These are phyloP conservation scores for Drosophila varians DNA, from an alignment of 1,140 invertebrate species.

Conservation along the genomic window DNA sequence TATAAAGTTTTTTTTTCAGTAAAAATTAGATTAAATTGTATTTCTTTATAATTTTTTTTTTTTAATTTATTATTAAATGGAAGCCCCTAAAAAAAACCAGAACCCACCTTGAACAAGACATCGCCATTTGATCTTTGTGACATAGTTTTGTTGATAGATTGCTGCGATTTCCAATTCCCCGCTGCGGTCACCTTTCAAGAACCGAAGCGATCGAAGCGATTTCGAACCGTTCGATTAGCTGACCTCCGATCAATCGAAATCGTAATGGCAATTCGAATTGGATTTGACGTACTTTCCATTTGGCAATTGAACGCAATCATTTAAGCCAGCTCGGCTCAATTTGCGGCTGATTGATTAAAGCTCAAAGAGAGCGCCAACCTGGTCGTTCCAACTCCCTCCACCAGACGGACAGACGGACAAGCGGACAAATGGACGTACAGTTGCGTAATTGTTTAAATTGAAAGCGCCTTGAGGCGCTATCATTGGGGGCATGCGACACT, in stretches of 20 bases:
- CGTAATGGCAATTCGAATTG: constrained; percentile 55
- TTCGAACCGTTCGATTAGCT: constrained; percentile 1
- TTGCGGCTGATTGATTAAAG: constrained; percentile 59
- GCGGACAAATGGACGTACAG: constrained; percentile 14
- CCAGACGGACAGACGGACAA: constrained; percentile 5
- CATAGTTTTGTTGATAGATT: constrained; percentile 13
- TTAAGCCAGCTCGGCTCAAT: constrained; percentile 64
- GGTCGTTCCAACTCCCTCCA: constrained; percentile 1
- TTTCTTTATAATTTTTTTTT: too few relatives aligned
- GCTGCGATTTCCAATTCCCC: constrained; percentile 10
- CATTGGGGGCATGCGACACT: constrained; percentile 64
- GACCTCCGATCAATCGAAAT: constrained; percentile 56
- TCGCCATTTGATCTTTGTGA: constrained; percentile 10
- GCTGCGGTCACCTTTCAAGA: constrained; percentile 7
- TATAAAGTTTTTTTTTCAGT: too few relatives aligned
- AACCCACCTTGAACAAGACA: constrained; percentile 14
- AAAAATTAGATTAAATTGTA: too few relatives aligned
- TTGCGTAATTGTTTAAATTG: constrained; percentile 78
- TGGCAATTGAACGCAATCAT: constrained; percentile 63
- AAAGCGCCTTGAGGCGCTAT: constrained; percentile 78
- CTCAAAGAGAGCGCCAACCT: constrained; percentile 47
- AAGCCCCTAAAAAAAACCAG: background rate
- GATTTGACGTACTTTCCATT: constrained; percentile 66
- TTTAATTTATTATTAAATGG: background rate
- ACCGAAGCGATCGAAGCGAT: too few relatives aligned